Evolutionary conservation across 2,797 vertebrate genomes (phyloP).

Genomic region (Chaetophractus vellerosus): DNA sequence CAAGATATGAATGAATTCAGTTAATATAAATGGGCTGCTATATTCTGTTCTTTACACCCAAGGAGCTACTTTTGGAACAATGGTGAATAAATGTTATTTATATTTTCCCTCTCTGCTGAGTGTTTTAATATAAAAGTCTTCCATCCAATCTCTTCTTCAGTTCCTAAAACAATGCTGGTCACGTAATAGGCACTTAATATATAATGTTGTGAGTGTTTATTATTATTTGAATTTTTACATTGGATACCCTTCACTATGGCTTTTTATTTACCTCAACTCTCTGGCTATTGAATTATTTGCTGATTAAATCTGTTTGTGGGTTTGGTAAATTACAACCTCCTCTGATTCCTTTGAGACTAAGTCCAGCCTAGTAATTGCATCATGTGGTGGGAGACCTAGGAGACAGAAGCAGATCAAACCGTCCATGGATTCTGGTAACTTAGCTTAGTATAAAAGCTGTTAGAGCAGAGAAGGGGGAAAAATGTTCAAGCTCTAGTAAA

Average conservation of each 20-base stretch:
- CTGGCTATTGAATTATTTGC: constrained; percentile 58
- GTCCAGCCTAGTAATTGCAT: constrained; percentile 7
- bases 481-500: not conserved
- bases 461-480: not conserved
- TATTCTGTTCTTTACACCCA: not conserved
- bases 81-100: constrained; percentile 35
- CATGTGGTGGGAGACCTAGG: constrained; percentile 9
- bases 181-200: constrained; percentile 43
- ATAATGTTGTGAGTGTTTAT: not conserved
- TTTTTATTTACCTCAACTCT: constrained; percentile 40
- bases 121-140: constrained; percentile 50
- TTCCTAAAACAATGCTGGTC: constrained; percentile 39
- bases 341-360: constrained; percentile 15
- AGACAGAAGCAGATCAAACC: not conserved
- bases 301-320: constrained; percentile 36
- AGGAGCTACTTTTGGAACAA: not conserved
- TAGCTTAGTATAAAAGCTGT: not conserved
- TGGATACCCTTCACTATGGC: not conserved
- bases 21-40: not conserved
- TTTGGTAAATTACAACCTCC: constrained; percentile 47
- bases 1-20: not conserved
- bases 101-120: not conserved
- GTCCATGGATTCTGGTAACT: not conserved
- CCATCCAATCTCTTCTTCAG: not conserved
- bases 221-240: constrained; percentile 22